Evolutionary conservation across 1,140 invertebrate genomes (phyloP), one percentile per base, ranked within the genome.

Genomic region (Heliconius nattereri): DNA sequence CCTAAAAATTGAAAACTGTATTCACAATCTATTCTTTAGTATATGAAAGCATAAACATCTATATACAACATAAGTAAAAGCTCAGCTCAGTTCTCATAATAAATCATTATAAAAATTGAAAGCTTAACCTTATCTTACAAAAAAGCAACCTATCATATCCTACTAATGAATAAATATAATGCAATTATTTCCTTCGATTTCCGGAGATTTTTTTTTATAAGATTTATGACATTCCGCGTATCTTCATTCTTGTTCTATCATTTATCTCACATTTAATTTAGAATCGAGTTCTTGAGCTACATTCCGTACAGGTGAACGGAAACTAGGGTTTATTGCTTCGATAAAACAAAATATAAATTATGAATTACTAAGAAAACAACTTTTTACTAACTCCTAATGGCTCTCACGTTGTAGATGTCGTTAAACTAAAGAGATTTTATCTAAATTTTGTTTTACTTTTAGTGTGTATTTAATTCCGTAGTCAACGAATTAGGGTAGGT

Each of bases 161-260:
- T 29, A 1, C 26, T 66, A 66, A 66, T 66, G 26, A 66, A 66
- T 66, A 66, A 66, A 66, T 66, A 66, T 66, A 66, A 23, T 66
- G 60, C 60, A 66, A 66, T 66, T 66, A 66, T 66, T 66, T 66
- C 26, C 60, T 20, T 37, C 7, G 71, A 72, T 72, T 72, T 72
- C 71, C 71, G 71, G 71, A 72, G 37, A 3, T 35, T 9, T 37
- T 37, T 72, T 71, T 40, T 72, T 19, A 23, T 72, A 72, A 6
- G 37, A 20, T 72, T 9, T 72, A 72, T 35, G 29, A 35, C 71
- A 37, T 72, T 71, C 29, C n/a, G 16, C 20, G 11, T 32, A 71
- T 57, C n/a, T 57, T 57, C 54, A 57, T 23, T 57, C 60, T 66
- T 29, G 23, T 66, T 66, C 2, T 66, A 66, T 66, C 60, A 16